phyloP scores from a whole-genome alignment of 2,888 invertebrate species.

The Lathronympha strigana region DNA sequence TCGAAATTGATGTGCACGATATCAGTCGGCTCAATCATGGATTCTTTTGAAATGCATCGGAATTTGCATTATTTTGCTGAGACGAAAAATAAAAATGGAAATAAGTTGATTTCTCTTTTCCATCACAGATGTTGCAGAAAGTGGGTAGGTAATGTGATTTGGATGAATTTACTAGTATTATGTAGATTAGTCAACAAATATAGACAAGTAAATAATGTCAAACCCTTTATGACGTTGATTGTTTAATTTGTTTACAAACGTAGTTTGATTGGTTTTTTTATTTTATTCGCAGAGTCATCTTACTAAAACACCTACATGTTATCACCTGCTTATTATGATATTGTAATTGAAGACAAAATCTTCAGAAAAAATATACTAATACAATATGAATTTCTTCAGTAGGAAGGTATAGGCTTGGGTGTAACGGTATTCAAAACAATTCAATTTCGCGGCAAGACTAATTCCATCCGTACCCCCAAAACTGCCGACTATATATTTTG shows the following conservation, averaged over 20 bases:
- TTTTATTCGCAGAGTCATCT: no score
- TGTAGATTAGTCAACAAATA: background rate
- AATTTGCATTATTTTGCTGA: slow-evolving; percentile 11
- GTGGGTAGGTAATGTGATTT: background rate
- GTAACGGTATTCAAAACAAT: slow-evolving; percentile 1
- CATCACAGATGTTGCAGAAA: background rate
- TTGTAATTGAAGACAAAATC: no score
- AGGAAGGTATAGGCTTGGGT: no score
- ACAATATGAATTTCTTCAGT: background rate
- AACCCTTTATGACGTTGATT: no score
- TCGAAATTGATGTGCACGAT: slow-evolving; percentile 28
- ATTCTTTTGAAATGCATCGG: slow-evolving; percentile 25
- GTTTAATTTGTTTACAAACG: no score
- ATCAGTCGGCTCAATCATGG: slow-evolving; percentile 24
- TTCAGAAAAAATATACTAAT: no score
- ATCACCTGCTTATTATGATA: no score
- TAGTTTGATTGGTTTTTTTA: no score
- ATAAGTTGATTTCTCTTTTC: background rate
- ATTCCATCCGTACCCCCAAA: slow-evolving; percentile 39
- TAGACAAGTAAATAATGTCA: no score
- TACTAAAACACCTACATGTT: no score
- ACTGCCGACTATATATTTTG: slow-evolving; percentile 45
- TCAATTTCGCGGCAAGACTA: slow-evolving; percentile 31
- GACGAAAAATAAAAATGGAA: slow-evolving; percentile 5
- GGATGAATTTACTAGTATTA: background rate